Evolutionary conservation across 2,113 vertebrate genomes (phyloP), one percentile per base, ranked within the genome.

Genomic region (Propithecus coquereli): DNA sequence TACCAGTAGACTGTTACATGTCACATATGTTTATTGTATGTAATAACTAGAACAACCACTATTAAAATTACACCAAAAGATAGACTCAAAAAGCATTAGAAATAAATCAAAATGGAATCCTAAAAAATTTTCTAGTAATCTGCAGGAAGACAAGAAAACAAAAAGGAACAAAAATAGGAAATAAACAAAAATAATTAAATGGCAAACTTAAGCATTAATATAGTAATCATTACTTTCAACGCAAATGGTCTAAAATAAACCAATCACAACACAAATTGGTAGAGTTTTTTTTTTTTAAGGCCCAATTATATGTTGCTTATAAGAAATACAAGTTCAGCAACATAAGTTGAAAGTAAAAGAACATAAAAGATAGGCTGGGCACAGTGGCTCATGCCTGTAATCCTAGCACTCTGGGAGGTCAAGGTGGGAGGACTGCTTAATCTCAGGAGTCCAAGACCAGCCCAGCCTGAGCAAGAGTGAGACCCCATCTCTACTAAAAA

Each of bases 281-380:
- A 87, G 14, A 52, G 25, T 85, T 89, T 85, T 88, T 84, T 88
- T 84, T 88, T 76, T 89, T 79, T 47, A 82, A 91, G 61, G 20
- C 45, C 66, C 50, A 87, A 94, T 61, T 84, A 61, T 76, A 76
- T 34, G 43, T 27, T 84, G 13, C 32, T 89, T 92, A 52, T 32
- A 85, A 93, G 76, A 91, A 95, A 94, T 76, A 80, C 65, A 87
- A 94, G 71, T 61, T 77, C 23, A 77, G 10, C 73, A 83, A 90
- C n/a, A 65, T 40, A 92, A 43, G 4, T 0, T 76, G 34, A 92
- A 95, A 74, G 79, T 30, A 54, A 73, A 80, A 91, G 34, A 70
- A 80, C 11, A 16, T 13, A 57, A 20, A 57, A 57, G 54, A 57
- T 20, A 57, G 54, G 54, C 54, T 22, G 20, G 18, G 18, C 54